Percentiles rank a stretch among this genome's conserved stretches.
Evolutionary conservation across 2,113 vertebrate genomes (phyloP).

Genomic region (Bubo blakistoni): DNA sequence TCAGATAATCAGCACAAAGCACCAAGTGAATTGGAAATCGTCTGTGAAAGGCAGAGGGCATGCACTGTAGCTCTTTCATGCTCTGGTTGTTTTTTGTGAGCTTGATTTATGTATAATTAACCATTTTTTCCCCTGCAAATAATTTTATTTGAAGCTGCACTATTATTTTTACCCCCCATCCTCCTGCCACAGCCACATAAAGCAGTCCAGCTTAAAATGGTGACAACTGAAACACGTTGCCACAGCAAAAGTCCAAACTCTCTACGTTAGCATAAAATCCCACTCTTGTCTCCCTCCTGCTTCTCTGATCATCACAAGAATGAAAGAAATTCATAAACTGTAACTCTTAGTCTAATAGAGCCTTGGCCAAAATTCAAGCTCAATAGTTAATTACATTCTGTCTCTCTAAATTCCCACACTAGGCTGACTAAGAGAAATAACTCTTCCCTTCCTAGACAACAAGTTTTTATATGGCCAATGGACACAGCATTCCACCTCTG

Average conservation of each 20-base stretch:
- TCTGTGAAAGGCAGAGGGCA: conserved; percentile 53
- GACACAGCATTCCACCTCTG: neutral
- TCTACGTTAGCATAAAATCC: neutral
- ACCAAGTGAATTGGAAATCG: conserved; percentile 56
- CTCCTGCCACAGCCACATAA: conserved; percentile 1
- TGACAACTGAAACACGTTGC: neutral
- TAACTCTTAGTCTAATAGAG: neutral
- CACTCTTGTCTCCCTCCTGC: neutral
- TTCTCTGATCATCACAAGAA: conserved; percentile 19
- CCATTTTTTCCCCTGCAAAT: conserved; percentile 33
- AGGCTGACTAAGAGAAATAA: conserved; percentile 18
- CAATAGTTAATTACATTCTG: conserved; percentile 45
- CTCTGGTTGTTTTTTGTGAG: conserved; percentile 56
- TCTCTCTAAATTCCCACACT: conserved; percentile 30
- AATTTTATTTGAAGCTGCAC: neutral
- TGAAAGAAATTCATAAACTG: conserved; percentile 30
- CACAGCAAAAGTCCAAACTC: neutral
- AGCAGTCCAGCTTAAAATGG: neutral
- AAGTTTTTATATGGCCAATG: conserved; percentile 14
- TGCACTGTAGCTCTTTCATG: conserved; percentile 54
- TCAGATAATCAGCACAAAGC: conserved; percentile 54
- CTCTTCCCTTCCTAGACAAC: neutral
- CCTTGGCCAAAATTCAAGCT: conserved; percentile 37
- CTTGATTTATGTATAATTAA: conserved; percentile 56
- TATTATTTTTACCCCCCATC: neutral